Conservation (phyloP, 2,797 vertebrate genomes). For the Sebastes vulpes region DNA sequence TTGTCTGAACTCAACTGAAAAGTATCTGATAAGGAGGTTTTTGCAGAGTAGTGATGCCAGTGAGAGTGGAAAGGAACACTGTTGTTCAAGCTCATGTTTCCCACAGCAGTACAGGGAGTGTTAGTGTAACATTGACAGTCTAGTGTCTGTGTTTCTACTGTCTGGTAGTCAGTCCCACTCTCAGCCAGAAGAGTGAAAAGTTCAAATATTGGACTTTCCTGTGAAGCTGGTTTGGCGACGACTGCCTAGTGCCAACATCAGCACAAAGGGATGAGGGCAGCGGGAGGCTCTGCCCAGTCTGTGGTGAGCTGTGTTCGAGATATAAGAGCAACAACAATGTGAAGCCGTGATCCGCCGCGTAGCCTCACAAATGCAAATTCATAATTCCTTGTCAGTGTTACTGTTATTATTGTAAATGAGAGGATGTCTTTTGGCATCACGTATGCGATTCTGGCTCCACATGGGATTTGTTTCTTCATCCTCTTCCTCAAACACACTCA, state of each 20-base stretch:
- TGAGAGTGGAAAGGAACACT: not conserved
- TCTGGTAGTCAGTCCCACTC: conserved; percentile 58
- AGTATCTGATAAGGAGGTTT: not conserved
- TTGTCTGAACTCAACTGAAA: no score
- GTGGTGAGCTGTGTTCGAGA: conserved; percentile 71
- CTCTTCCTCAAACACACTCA: not conserved
- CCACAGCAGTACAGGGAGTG: not conserved
- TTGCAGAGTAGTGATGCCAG: not conserved
- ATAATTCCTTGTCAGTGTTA: not conserved
- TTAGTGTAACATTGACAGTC: not conserved
- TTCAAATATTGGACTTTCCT: conserved; percentile 90
- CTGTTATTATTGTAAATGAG: not conserved
- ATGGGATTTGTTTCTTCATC: conserved; percentile 5
- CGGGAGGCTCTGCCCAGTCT: conserved; percentile 84
- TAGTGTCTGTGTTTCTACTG: conserved; percentile 38
- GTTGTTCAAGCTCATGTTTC: not conserved
- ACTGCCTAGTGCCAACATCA: conserved; percentile 69
- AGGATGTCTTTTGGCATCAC: not conserved
- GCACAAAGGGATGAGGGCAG: conserved; percentile 68
- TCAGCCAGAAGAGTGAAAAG: conserved; percentile 83
- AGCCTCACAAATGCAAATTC: not conserved
- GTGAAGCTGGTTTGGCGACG: conserved; percentile 75
- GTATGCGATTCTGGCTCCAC: not conserved
- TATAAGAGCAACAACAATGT: not conserved
- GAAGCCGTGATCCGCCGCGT: not conserved